Percentiles rank a stretch among this genome's conserved stretches.
phyloP scores from a whole-genome alignment of 2,888 invertebrate genomes.

The Tenthredo livida region DNA sequence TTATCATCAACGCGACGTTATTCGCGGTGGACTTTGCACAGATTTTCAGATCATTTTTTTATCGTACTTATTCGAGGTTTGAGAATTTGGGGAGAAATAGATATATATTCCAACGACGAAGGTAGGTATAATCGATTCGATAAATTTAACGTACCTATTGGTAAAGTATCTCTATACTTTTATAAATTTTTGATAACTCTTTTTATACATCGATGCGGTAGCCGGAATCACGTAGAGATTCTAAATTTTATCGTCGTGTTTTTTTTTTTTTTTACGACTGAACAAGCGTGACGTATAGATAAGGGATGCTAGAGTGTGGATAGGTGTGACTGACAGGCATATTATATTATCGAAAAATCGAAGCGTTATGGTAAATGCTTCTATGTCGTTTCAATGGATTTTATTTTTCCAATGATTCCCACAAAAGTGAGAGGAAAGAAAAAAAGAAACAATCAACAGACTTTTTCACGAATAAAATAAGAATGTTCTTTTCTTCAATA shows the following conservation, averaged over 20 bases:
- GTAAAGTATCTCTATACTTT: neutral
- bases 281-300: neutral
- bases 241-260: neutral
- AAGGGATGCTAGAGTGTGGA: neutral
- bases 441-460: neutral
- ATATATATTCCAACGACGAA: neutral
- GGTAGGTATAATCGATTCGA: neutral
- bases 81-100: neutral
- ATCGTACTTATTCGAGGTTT: neutral
- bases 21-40: neutral
- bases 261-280: neutral
- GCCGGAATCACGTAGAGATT: neutral
- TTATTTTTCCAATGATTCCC: neutral
- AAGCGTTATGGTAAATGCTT: neutral
- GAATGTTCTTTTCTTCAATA: neutral
- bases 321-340: neutral
- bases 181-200: neutral
- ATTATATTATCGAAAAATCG: neutral
- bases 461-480: neutral
- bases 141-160: neutral
- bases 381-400: neutral
- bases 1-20: neutral
- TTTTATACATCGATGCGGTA: neutral
- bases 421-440: neutral
- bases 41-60: neutral